Conservation (phyloP, 2,888 invertebrate species). For the Reticulitermes lucifugus region DNA sequence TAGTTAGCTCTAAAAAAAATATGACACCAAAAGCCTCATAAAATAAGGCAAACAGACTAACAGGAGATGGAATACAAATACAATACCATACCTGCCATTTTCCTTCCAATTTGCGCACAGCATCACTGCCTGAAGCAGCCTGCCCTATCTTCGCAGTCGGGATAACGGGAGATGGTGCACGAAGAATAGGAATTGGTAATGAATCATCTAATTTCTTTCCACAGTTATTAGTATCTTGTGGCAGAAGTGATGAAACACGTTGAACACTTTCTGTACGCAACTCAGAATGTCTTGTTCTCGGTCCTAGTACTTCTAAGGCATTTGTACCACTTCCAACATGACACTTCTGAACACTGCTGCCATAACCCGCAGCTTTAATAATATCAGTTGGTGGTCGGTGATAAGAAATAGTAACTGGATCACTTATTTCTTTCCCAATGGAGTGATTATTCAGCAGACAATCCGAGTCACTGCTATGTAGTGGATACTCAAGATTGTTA, state of each 20-base stretch:
- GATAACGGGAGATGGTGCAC: conserved; percentile 44
- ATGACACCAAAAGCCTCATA: no score
- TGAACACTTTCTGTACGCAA: not conserved
- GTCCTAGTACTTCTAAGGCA: not conserved
- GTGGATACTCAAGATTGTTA: not conserved
- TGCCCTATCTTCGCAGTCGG: conserved; percentile 9
- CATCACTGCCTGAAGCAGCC: conserved; percentile 34
- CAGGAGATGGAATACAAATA: not conserved
- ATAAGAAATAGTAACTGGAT: conserved; percentile 9
- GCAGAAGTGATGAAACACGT: not conserved
- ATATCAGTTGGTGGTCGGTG: conserved; percentile 19
- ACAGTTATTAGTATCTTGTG: not conserved
- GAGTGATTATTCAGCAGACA: not conserved
- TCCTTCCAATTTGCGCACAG: conserved; percentile 46
- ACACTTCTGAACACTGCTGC: not conserved
- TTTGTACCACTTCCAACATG: not conserved
- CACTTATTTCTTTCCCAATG: not conserved
- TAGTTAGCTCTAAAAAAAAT: no score
- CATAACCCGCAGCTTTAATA: conserved; percentile 26
- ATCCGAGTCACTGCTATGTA: not conserved
- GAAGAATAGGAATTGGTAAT: conserved; percentile 50
- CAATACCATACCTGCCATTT: conserved; percentile 50
- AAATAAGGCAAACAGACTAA: no score
- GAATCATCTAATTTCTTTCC: conserved; percentile 40
- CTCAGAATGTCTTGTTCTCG: not conserved